Conservation (phyloP, 2,888 invertebrate genomes). For the Lacanobia oleracea region DNA sequence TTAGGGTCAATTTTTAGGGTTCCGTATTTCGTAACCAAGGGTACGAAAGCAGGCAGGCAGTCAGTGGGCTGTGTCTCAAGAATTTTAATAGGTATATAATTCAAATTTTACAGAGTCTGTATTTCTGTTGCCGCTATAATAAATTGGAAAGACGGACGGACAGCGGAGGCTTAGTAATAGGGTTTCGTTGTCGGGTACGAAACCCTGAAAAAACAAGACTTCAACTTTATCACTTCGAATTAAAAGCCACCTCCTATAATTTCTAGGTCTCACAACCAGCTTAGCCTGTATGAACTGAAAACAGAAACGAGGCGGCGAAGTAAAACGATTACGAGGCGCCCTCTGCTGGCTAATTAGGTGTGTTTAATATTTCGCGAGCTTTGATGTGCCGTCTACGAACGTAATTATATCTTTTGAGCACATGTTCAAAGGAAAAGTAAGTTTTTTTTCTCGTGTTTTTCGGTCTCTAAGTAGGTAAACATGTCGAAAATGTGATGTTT, state of each 20-base stretch:
- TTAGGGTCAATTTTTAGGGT: too few species aligned
- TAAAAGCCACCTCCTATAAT: conserved; percentile 18
- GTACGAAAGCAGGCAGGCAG: too few species aligned
- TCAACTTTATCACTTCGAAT: too few species aligned
- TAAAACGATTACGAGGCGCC: conserved; percentile 32
- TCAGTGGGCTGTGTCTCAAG: too few species aligned
- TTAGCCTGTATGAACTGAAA: conserved; percentile 22
- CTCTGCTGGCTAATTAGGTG: conserved; percentile 45
- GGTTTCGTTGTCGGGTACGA: too few species aligned
- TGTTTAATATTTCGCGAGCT: conserved; percentile 29
- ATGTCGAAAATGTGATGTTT: not conserved
- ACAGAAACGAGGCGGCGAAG: conserved; percentile 19
- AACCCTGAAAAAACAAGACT: too few species aligned
- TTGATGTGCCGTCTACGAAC: conserved; percentile 30
- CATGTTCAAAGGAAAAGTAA: not conserved
- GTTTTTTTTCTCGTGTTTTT: conserved; percentile 1
- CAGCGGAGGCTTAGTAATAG: too few species aligned
- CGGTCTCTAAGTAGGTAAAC: not conserved
- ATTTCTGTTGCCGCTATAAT: too few species aligned
- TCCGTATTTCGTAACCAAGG: too few species aligned
- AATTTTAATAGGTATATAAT: too few species aligned
- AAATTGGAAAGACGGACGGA: too few species aligned
- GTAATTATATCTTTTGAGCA: conserved; percentile 38
- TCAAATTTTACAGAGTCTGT: too few species aligned
- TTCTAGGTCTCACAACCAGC: conserved; percentile 18